These are phyloP conservation scores for Euzophera pinguis DNA, from an alignment of 2,888 invertebrate genomes.

Conservation along the genomic window DNA sequence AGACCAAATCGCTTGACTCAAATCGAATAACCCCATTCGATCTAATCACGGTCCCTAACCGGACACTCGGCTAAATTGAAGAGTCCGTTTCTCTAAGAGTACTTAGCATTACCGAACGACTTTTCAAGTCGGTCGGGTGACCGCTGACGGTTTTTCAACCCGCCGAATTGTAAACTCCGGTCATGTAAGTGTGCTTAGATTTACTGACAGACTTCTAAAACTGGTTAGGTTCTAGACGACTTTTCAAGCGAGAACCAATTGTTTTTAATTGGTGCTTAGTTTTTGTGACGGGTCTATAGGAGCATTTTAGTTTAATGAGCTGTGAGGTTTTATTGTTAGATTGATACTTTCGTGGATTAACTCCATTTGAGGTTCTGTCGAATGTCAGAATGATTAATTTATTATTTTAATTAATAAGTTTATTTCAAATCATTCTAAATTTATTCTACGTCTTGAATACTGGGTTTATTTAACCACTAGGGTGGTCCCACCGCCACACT, in stretches of 20 bases:
- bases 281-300: conserved; percentile 32
- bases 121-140: conserved; percentile 34
- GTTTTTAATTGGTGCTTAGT: conserved; percentile 64
- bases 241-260: conserved; percentile 42
- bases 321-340: conserved; percentile 26
- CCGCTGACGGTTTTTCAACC: conserved; percentile 2
- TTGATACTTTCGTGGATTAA: neutral
- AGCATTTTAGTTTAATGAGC: conserved; percentile 44
- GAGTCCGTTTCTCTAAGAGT: conserved; percentile 40
- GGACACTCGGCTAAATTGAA: conserved; percentile 52
- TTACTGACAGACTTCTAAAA: conserved; percentile 36
- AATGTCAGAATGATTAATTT: neutral
- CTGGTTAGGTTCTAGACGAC: conserved; percentile 32
- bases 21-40: conserved; percentile 55
- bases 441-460: no score
- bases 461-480: no score
- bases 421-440: no score
- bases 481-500: no score
- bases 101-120: conserved; percentile 34
- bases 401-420: no score
- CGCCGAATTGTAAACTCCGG: conserved; percentile 43
- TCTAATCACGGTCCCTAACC: conserved; percentile 51
- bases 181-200: conserved; percentile 38
- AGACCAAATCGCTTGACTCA: conserved; percentile 48
- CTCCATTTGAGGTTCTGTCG: neutral